Evolutionary conservation across 1,140 invertebrate species (phyloP), one percentile per base, ranked within the genome.

Genomic region (Drosophila nasuta): DNA sequence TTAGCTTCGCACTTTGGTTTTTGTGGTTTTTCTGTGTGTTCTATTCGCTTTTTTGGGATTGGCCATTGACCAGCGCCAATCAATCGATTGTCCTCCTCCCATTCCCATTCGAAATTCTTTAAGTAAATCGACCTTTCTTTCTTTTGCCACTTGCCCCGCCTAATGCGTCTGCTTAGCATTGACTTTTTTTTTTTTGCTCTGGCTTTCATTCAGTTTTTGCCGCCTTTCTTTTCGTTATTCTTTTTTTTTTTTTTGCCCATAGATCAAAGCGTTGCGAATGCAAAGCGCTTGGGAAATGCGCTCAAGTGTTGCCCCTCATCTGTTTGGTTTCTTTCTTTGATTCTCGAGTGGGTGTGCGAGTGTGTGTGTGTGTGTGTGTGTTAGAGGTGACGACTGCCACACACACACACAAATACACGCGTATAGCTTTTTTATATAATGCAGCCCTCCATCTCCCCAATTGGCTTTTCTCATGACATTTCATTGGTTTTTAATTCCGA

Each of bases 201-300:
- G 60, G 56, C 65, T 72, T 79, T 69, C 58, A 8, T 38, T 38
- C 35, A 38, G 35, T 38, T 77, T 35, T n/a, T 43, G 41, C 64
- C 75, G 59, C 58, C 38, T 70, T 70, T 58, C 56, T 51, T 48
- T 46, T 43, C 35, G 1, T 41, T 52, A 20, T 20, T 20, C 20
- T n/a, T n/a, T n/a, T 43, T 41, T 5, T 66, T 46, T 45, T 48
- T 48, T 48, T 52, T 48, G 51, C 64, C 64, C 70, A 62, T 58
- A 83, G 81, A 83, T 83, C 81, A 83, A 83, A 83, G 77, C 67
- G 73, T 70, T 67, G 64, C 70, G 56, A 45, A 67, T 68, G 64
- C 70, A 82, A 77, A 82, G 41, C 76, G 68, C 81, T 64, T 73
- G 73, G 77, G 68, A 85, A 83, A 83, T 80, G 77, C 82, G 81